These are phyloP conservation scores for Carterocephalus palaemon DNA, from an alignment of 2,888 invertebrate species.

Conservation along the genomic window DNA sequence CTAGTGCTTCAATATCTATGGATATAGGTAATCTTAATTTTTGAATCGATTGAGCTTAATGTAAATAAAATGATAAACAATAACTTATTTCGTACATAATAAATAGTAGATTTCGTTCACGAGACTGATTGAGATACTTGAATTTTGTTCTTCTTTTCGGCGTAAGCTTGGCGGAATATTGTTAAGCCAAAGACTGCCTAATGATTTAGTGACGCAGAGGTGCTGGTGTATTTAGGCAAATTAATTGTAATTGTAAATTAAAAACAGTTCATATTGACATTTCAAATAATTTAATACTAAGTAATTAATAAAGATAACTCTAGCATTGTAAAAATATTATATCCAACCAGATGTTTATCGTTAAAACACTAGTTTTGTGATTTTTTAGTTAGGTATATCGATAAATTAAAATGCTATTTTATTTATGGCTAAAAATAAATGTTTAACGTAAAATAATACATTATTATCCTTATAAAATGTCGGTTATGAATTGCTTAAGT, in stretches of 20 bases:
- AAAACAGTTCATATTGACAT: conserved; percentile 3
- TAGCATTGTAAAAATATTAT: too few species aligned
- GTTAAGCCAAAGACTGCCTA: conserved; percentile 47
- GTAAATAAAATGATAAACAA: conserved; percentile 18
- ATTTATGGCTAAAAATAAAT: too few species aligned
- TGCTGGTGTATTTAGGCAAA: conserved; percentile 13
- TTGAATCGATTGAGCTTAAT: conserved; percentile 7
- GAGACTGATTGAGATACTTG: conserved; percentile 55
- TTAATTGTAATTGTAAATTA: conserved; percentile 12
- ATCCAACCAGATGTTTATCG: too few species aligned
- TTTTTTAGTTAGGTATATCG: too few species aligned
- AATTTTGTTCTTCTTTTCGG: conserved; percentile 10
- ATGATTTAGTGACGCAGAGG: conserved; percentile 27
- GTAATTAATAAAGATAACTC: too few species aligned
- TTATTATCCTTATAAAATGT: too few species aligned
- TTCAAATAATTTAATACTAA: too few species aligned
- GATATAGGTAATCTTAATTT: background rate
- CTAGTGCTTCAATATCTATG: background rate
- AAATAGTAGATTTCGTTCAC: conserved; percentile 44
- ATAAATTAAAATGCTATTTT: too few species aligned
- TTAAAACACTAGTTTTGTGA: too few species aligned
- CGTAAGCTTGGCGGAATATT: background rate
- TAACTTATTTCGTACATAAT: conserved; percentile 47
- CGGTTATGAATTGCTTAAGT: too few species aligned
- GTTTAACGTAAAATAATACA: too few species aligned